Percentiles rank a stretch among this genome's conserved stretches.
phyloP scores from a whole-genome alignment of 2,797 vertebrate species.

The Gobionotothen gibberifrons region DNA sequence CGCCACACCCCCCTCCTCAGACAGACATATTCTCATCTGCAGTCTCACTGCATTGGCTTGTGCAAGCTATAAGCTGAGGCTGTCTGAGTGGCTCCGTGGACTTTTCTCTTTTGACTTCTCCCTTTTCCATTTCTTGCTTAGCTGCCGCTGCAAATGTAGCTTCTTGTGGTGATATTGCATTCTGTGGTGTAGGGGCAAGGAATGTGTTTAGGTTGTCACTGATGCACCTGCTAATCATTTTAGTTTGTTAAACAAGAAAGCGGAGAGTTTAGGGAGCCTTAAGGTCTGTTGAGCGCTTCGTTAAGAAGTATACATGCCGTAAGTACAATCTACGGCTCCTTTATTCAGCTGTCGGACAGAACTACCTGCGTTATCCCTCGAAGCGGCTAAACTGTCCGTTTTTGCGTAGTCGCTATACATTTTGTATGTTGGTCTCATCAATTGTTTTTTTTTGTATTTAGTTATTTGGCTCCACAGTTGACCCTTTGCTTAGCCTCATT shows the following conservation, averaged over 20 bases:
- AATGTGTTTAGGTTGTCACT: too few species aligned
- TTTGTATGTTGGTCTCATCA: not conserved
- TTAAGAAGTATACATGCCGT: too few species aligned
- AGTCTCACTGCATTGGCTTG: constrained; percentile 67
- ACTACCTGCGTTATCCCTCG: too few species aligned
- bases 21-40: constrained; percentile 65
- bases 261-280: too few species aligned
- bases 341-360: too few species aligned
- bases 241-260: too few species aligned
- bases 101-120: constrained; percentile 37
- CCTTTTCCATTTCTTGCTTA: constrained; percentile 21
- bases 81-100: constrained; percentile 34
- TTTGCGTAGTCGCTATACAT: too few species aligned
- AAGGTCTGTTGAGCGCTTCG: too few species aligned
- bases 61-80: constrained; percentile 42
- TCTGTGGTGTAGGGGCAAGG: too few species aligned
- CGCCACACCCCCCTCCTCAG: constrained; percentile 15
- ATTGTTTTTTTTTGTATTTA: not conserved
- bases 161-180: not conserved
- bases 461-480: not conserved
- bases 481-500: not conserved
- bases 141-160: not conserved
- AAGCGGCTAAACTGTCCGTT: too few species aligned
- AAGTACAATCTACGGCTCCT: too few species aligned
- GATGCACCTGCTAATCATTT: too few species aligned